Evolutionary conservation across 2,113 vertebrate genomes (phyloP), one percentile per base, ranked within the genome.

Genomic region (Callopanchax toddi): DNA sequence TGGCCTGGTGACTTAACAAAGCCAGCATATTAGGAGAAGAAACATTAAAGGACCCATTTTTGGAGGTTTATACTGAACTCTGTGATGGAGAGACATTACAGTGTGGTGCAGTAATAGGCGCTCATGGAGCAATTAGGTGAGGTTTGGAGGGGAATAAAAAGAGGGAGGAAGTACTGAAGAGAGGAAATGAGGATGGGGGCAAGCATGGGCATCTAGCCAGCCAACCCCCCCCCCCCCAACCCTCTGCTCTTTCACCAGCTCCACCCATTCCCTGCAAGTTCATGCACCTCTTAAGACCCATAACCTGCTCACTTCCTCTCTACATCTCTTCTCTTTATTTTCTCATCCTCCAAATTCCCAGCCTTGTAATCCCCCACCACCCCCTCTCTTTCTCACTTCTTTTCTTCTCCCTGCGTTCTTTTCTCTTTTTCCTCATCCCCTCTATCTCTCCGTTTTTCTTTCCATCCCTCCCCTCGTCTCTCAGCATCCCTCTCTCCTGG

Each of bases 401-500:
- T 46, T 12, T 46, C 45, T 36, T 25, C 59, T 65, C 29, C 65
- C 29, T 39, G 22, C 55, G 34, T 58, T 53, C 50, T 36, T 50
- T 17, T 48, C 45, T 52, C n/a, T 26, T 55, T 25, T 57, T 59
- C 54, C 73, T 74, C 57, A 26, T 50, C 51, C 45, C 48, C 52
- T 71, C 40, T 16, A 46, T 78, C 74, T 68, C 46, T 75, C 34
- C 52, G n/a, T 85, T 37, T 83, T 71, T 73, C 67, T 74, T 60
- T 78, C 75, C 82, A 71, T 82, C 62, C 77, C 65, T 79, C 66
- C 78, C 76, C 63, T 79, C 54, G 25, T 76, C 83, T 81, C 82
- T 88, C 84, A 81, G 84, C 83, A 85, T 85, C 79, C 71, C 72
- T 78, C 84, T 89, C 87, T 90, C 87, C 66, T 86, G 86, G 87